phyloP scores from a whole-genome alignment of 2,888 invertebrate species.

The Hirtodrosophila duncani region DNA sequence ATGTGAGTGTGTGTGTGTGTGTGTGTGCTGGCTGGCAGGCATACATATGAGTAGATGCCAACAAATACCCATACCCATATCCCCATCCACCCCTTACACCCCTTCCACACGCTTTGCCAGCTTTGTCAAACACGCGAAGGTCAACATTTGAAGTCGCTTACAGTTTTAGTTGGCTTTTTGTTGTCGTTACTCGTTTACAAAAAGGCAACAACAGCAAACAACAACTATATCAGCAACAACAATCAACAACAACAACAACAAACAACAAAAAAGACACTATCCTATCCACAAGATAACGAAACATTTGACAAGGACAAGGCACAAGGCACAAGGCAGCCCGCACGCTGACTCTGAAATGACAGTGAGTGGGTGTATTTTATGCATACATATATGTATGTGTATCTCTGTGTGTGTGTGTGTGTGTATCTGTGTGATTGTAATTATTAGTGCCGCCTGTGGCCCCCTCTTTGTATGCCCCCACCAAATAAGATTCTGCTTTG shows the following conservation, averaged over 20 bases:
- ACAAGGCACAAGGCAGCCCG: slow-evolving; percentile 9
- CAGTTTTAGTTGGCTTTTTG: slow-evolving; percentile 45
- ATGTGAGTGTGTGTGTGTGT: background rate
- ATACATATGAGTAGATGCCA: slow-evolving; percentile 16
- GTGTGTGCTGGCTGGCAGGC: slow-evolving; percentile 8
- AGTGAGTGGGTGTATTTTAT: slow-evolving; percentile 10
- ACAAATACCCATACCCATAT: slow-evolving; percentile 7
- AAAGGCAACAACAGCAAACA: slow-evolving; percentile 3
- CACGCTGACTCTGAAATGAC: slow-evolving; percentile 20
- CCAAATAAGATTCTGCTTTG: no score
- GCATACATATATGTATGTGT: background rate
- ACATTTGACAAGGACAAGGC: slow-evolving; percentile 63
- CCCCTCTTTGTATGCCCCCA: no score
- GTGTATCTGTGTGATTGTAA: slow-evolving; percentile 29
- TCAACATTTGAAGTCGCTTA: slow-evolving; percentile 59
- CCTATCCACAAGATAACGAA: slow-evolving; percentile 49
- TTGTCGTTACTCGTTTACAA: slow-evolving; percentile 27
- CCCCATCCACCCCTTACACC: no score
- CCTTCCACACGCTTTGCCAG: no score
- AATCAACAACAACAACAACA: slow-evolving; percentile 16
- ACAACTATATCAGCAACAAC: slow-evolving; percentile 34
- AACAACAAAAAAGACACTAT: slow-evolving; percentile 12
- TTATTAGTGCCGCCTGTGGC: slow-evolving; percentile 34
- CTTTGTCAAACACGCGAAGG: slow-evolving; percentile 66
- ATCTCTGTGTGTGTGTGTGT: slow-evolving; percentile 10